Percentiles rank a stretch among this genome's conserved stretches.
phyloP scores from a whole-genome alignment of 2,888 invertebrate species.

The Pheosia tremula region DNA sequence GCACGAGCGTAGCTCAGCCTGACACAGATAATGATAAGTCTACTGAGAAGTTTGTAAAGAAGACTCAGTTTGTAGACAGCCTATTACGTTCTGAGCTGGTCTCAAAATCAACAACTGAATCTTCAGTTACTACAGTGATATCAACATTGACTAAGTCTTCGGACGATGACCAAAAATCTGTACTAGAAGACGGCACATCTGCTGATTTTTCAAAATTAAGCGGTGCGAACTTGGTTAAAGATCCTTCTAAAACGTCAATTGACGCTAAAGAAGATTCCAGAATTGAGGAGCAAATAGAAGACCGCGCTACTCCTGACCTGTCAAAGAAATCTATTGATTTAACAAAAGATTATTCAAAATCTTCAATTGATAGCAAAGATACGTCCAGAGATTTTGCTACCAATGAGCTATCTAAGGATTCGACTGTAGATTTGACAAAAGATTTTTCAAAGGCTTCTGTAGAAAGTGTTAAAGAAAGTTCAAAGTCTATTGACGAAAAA shows the following conservation, averaged over 20 bases:
- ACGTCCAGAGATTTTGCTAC: constrained; percentile 80
- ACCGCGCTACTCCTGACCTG: constrained; percentile 74
- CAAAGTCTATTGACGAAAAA: constrained; percentile 77
- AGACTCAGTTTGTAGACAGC: constrained; percentile 63
- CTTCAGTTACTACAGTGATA: constrained; percentile 76
- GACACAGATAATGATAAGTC: constrained; percentile 50
- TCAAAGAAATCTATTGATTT: constrained; percentile 78
- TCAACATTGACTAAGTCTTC: constrained; percentile 78
- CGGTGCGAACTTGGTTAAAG: constrained; percentile 75
- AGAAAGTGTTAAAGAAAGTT: constrained; percentile 77
- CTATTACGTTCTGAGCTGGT: constrained; percentile 64
- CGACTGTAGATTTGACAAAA: constrained; percentile 76
- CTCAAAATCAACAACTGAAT: constrained; percentile 80
- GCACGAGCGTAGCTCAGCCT: constrained; percentile 43
- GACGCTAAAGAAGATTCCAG: constrained; percentile 72
- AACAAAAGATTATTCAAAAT: constrained; percentile 79
- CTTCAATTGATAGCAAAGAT: constrained; percentile 80
- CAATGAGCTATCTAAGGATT: constrained; percentile 79
- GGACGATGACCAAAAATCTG: constrained; percentile 76
- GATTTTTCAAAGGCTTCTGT: constrained; percentile 77
- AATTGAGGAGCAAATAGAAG: constrained; percentile 68
- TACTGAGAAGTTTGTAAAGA: constrained; percentile 53
- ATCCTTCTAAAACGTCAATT: constrained; percentile 73
- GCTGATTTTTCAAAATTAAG: constrained; percentile 79
- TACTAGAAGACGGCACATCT: constrained; percentile 76